Percentiles rank a stretch among this genome's conserved stretches.
phyloP scores from a whole-genome alignment of 2,797 vertebrate genomes.

The Streptopelia turtur region DNA sequence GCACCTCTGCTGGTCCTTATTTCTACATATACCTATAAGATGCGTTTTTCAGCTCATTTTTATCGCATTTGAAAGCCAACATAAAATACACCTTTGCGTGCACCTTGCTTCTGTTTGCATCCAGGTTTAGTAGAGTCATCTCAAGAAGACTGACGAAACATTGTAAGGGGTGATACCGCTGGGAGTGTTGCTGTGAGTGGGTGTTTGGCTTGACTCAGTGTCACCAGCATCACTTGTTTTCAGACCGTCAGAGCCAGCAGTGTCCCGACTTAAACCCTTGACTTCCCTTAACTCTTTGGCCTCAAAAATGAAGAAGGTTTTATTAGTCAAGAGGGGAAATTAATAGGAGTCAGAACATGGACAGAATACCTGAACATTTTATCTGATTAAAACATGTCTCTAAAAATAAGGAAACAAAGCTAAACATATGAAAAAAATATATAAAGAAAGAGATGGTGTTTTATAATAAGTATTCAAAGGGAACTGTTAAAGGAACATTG shows the following conservation, averaged over 20 bases:
- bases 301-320: background rate
- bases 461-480: background rate
- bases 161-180: background rate
- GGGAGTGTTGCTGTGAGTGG: background rate
- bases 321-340: background rate
- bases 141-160: background rate
- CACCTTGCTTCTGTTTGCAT: slow-evolving; percentile 23
- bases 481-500: background rate
- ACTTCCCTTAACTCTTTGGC: background rate
- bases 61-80: background rate
- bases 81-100: background rate
- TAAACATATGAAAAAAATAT: background rate
- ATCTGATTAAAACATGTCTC: background rate
- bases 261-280: background rate
- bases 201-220: background rate
- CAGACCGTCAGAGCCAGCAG: background rate
- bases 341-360: background rate
- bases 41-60: slow-evolving; percentile 16
- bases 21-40: background rate
- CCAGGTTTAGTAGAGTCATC: background rate
- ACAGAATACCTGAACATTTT: slow-evolving; percentile 2
- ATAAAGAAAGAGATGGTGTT: background rate
- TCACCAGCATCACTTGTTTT: background rate
- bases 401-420: background rate
- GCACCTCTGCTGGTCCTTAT: background rate